Percentiles rank a stretch among this genome's conserved stretches.
These are phyloP conservation scores for Cliona cf. orientalis DNA, from an alignment of 37 sponge, comb jelly and placozoan species.

Conservation along the genomic window DNA sequence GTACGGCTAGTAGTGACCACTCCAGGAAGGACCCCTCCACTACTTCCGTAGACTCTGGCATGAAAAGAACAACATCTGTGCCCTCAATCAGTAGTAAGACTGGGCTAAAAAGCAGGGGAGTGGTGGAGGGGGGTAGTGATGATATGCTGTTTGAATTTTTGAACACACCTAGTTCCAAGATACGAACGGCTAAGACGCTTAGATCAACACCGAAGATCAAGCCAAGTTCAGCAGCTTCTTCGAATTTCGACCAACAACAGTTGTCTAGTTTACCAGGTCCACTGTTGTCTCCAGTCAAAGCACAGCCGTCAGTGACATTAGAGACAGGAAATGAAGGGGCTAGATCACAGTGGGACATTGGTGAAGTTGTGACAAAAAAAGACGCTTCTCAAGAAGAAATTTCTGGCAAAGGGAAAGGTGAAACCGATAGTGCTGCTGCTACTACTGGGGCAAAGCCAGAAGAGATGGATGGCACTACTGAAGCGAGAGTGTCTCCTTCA, in stretches of 20 bases:
- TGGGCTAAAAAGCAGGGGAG: neutral
- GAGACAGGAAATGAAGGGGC: neutral
- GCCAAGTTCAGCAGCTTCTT: neutral
- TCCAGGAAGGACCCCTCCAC: neutral
- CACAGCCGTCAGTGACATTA: neutral
- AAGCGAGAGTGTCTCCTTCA: neutral
- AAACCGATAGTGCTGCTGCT: neutral
- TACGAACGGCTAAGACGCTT: neutral
- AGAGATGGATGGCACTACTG: neutral
- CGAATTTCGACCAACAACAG: neutral
- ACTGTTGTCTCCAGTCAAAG: conserved; percentile 2
- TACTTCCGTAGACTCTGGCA: neutral
- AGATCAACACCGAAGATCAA: neutral
- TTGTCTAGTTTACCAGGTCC: neutral
- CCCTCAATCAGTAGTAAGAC: neutral
- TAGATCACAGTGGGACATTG: neutral
- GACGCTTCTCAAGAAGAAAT: neutral
- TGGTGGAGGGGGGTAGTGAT: conserved; percentile 11
- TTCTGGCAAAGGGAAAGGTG: neutral
- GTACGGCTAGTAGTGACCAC: neutral
- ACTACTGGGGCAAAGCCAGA: neutral
- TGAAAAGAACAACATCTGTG: neutral
- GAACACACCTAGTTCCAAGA: conserved; percentile 69
- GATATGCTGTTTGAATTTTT: conserved; percentile 61
- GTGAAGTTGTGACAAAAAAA: neutral